Percentiles rank a stretch among this genome's conserved stretches.
Conservation (phyloP, 2,113 vertebrate genomes). For the Varanus komodoensis region DNA sequence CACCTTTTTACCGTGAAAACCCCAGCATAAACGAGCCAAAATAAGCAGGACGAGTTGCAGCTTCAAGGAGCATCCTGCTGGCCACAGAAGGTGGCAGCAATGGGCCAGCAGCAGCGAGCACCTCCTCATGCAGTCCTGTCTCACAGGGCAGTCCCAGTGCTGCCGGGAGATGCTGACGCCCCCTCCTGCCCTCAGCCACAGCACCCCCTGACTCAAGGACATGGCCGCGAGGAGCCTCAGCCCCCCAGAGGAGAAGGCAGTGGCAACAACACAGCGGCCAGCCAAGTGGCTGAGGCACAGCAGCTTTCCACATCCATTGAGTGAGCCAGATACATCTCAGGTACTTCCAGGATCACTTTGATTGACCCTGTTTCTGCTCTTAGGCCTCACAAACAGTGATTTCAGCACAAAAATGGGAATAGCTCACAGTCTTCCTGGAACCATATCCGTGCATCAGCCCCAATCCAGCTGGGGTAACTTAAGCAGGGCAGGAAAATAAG, state of each 20-base stretch:
- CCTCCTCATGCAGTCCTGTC: neutral
- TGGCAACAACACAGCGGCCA: no score
- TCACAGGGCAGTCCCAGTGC: neutral
- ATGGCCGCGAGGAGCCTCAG: neutral
- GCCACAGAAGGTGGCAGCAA: neutral
- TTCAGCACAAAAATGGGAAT: neutral
- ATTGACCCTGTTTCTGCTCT: neutral
- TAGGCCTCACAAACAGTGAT: neutral
- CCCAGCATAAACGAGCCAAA: no score
- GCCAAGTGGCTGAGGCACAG: neutral
- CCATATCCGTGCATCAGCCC: neutral
- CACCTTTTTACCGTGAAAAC: no score
- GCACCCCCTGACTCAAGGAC: neutral
- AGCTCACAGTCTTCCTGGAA: neutral
- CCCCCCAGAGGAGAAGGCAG: neutral
- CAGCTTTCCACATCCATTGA: no score
- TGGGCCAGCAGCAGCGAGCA: neutral
- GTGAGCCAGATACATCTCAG: no score
- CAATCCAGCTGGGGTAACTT: neutral
- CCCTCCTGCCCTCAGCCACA: neutral
- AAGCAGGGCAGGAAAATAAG: neutral
- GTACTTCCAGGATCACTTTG: neutral
- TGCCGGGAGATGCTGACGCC: no score
- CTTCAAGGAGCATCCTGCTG: neutral
- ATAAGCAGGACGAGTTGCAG: neutral